Base-by-base conservation (phyloP, 2,888 invertebrate species). In the Herminia tarsipennalis region DNA sequence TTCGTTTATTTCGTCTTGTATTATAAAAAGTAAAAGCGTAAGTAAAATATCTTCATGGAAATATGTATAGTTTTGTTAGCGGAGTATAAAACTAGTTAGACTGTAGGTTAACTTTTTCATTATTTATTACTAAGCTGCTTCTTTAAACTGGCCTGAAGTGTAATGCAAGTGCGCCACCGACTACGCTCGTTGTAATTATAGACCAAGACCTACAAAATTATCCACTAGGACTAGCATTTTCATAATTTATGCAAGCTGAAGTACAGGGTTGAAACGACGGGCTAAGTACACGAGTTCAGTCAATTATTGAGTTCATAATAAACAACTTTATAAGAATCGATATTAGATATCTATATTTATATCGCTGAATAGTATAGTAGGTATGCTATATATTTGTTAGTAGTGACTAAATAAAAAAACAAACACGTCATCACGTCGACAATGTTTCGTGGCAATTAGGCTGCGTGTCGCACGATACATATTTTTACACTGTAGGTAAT, bases 221-320 rank as follows among this genome's bases (percentile, higher is more conserved):
- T 73, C 68, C 74, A 69, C 63, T 65, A 61, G 67, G 57, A 62
- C 71, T 72, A 66, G 68, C 46, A 68, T 75, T 76, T 73, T 70
- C 70, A 78, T 82, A 74, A 82, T 76, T 75, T 80, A 83, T 83
- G 76, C 74, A 73, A 63, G 62, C 54, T 62, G 70, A 76, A 78
- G 73, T 79, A 74, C 70, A 70, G 75, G 76, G 76, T 73, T 61
- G 67, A 58, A 67, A 53, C 65, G 61, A 57, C 60, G 50, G 53
- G 56, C 58, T 58, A 73, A 64, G 59, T 71, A 74, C 47, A 42
- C 40, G 61, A 70, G 70, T 69, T 67, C 64, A 58, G 44, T 43
- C 59, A 62, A 70, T 71, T 70, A 39, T 51, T 41, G 39, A 32
- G 36, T 32, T 49, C 44, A 50, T 44, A 35, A 52, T 53, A 52